Base-by-base conservation (phyloP, 2,113 vertebrate genomes). In the Silurus meridionalis region DNA sequence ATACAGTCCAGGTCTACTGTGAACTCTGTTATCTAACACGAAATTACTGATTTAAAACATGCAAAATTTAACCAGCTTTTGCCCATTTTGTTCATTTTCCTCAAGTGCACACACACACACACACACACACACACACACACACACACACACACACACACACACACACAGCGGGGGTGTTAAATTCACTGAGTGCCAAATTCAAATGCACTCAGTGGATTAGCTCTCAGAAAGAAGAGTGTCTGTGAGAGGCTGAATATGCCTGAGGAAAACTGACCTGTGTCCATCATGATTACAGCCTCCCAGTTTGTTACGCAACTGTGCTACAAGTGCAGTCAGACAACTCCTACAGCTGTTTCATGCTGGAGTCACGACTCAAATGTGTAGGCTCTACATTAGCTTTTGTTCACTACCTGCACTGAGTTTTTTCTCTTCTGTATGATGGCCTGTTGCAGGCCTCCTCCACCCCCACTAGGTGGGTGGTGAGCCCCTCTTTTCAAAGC, bases 341-440 rank as follows among this genome's bases (percentile, higher is more conserved):
- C 95, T 94, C 95, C 95, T 94, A 95, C 95, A 93, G 94, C 94
- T 91, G 93, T 93, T 93, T 92, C 91, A 89, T 87, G 81, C 84
- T 86, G 81, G 93, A 95, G 95, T 95, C 95, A 96, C 94, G 94
- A 95, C 93, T 92, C 90, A 89, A 83, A 87, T 89, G 89, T 89
- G 90, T 90, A 92, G 91, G 92, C 91, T 92, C 92, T 92, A 88
- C 87, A 86, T 92, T 89, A 90, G 87, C 90, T 89, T 88, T 89
- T 87, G 84, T 87, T 78, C 82, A 72, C 82, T 82, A 83, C 77
- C 52, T 64, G 75, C 87, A 19, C 82, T 52, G 82, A 60, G 80
- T 87, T 87, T 89, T 81, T 72, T 53, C 85, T 78, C 63, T 71
- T 83, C 85, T 85, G 85, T 64, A 89, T 84, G 85, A 58, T 71